Evolutionary conservation across 1,140 invertebrate genomes (phyloP), one percentile per base, ranked within the genome.

Genomic region (Uloborus diversus): DNA sequence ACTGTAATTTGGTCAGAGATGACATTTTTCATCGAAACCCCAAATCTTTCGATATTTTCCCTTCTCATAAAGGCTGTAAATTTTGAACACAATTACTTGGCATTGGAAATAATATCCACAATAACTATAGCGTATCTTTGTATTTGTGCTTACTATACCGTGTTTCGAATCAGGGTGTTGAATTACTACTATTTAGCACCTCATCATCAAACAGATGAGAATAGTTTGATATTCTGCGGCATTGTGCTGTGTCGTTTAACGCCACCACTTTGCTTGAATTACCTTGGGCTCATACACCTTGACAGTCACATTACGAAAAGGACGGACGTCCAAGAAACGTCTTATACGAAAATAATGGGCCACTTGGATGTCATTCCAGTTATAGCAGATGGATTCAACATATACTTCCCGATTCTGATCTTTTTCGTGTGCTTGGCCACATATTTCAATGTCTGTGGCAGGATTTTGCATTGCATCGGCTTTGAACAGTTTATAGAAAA

Each of bases 321-420:
- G 59, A 90, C 90, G 71, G 83, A 85, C 65, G 89, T 93, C 13
- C 87, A 92, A 83, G 94, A 97, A 87, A 97, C 95, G 1, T 90
- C 93, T 83, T 97, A 97, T 83, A 97, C 95, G 0, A 91, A 93
- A 93, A 93, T 99, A 80, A 99, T 99, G 97, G 98, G 98, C 25
- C 97, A 99, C 85, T 96, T 99, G 96, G 97, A 99, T 89, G 95
- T 99, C 0, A 93, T 99, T 69, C 92, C 94, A 13, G 95, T 99
- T 70, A 95, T 99, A 80, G 96, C 96, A 2, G 94, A 98, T 87
- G 97, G 98, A 25, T 99, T 99, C 87, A 99, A 99, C 87, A 94
- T 99, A 49, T 99, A 99, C 86, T 98, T 99, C 87, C 98, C 98
- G 0, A 99, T 99, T 90, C 91, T 94, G 62, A 97, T 99, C 85